Evolutionary conservation across 2,797 vertebrate genomes (phyloP), one percentile per base, ranked within the genome.

Genomic region (Poeciliopsis paucimaculata): DNA sequence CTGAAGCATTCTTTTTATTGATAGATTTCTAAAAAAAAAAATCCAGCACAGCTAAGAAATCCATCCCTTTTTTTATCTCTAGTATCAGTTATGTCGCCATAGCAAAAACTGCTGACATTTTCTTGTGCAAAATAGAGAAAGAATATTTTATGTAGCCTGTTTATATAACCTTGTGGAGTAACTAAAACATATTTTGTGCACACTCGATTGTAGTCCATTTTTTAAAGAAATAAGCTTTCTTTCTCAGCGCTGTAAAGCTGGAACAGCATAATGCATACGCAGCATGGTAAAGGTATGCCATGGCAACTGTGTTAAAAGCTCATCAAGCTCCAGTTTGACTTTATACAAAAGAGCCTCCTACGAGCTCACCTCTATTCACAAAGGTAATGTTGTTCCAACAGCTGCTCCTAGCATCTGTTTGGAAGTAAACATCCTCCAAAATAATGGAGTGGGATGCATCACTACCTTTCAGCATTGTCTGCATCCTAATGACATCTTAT

Each of bases 381-480:
- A 75, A 86, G 86, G 86, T 78, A 78, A 85, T 86, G 45, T 79
- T 79, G 88, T 90, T 88, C 85, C 85, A 87, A 74, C 83, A 78
- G 84, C 83, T 78, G 83, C 76, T 73, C 62, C 70, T 66, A 86
- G 79, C 84, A 78, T 88, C 87, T 84, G 79, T 86, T 82, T 79
- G 72, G 82, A 85, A 60, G 75, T 83, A 89, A 92, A 90, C 82
- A 88, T 85, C 51, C 73, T 79, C 78, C 68, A 74, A 84, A 90
- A 87, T 87, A 88, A 90, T 88, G 75, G 81, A 80, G 83, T 72
- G 71, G 76, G 75, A 80, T 70, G 85, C 77, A 82, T 75, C 57
- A 49, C 72, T 78, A 76, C 74, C 84, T 82, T 75, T 64, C 78
- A 26, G 77, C 41, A 73, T 82, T 73, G 60, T 85, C 73, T 80